phyloP scores from a whole-genome alignment of 2,797 vertebrate species.

The Anas georgica region DNA sequence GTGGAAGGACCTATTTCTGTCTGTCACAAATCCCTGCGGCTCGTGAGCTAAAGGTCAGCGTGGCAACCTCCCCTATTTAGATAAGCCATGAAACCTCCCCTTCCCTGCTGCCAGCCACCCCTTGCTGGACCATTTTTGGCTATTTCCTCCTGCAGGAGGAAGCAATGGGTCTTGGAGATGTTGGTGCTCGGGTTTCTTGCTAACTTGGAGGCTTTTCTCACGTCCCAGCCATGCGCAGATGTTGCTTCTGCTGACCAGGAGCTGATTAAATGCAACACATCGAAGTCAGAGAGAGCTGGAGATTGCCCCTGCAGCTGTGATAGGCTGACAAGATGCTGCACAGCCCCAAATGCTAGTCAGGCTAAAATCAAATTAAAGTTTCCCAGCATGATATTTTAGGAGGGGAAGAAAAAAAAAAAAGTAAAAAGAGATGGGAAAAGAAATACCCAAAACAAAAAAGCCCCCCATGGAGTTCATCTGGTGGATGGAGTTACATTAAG shows the following conservation, averaged over 20 bases:
- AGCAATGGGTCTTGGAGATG: neutral
- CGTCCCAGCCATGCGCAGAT: fast-evolving
- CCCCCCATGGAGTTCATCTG: slow-evolving; percentile 61
- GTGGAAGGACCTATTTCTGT: neutral
- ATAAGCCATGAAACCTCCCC: neutral
- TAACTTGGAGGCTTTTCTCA: neutral
- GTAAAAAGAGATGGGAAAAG: neutral
- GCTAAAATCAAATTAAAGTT: slow-evolving; percentile 66
- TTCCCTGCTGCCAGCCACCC: neutral
- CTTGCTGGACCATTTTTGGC: neutral
- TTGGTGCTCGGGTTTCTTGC: neutral
- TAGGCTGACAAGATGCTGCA: slow-evolving; percentile 3
- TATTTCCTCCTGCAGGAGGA: neutral
- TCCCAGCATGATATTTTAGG: slow-evolving; percentile 52
- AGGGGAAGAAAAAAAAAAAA: neutral
- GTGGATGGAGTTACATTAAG: slow-evolving; percentile 71
- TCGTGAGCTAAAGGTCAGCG: neutral
- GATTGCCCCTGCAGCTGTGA: slow-evolving; percentile 17
- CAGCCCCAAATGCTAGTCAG: slow-evolving; percentile 13
- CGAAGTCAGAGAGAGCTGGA: neutral
- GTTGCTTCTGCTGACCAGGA: neutral
- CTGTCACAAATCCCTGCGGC: neutral
- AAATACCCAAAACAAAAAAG: slow-evolving; percentile 26
- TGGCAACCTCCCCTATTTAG: neutral
- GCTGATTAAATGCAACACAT: neutral